Evolutionary conservation across 2,888 invertebrate genomes (phyloP), one percentile per base, ranked within the genome.

Genomic region (Xanthorhoe spadicearia): DNA sequence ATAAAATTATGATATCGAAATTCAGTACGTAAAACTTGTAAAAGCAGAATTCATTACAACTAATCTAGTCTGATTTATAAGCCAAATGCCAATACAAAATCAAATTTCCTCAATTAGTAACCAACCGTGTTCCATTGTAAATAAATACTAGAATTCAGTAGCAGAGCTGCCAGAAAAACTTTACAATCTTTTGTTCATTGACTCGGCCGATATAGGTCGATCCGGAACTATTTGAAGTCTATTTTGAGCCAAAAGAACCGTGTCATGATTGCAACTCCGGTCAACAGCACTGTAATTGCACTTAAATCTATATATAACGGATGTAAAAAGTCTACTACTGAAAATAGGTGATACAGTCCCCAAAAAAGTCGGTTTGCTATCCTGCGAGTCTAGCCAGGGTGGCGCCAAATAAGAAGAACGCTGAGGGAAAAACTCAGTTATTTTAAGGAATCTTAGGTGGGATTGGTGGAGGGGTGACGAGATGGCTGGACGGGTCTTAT

Each of bases 121-220:
- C 46, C 38, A 46, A 10, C 46, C 43, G 43, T 50, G n/a, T 46
- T 55, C 0, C 2, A 38, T n/a, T 6, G n/a, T 13, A 9, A n/a
- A 52, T 67, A 70, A 46, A 61, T 28, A 19, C 55, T 7, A 43
- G 48, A 67, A 55, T 69, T 48, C 49, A 32, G n/a, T 35, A 35
- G 48, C 55, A 63, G 23, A 13, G 10, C 2, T 6, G 51, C 46
- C 43, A 57, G 55, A 70, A 71, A 71, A 68, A 79, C 72, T 78
- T 82, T 77, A 80, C 76, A 76, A 80, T 84, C 81, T 83, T 82
- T 83, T 84, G 81, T 83, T 80, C 83, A 86, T 85, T 83, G 83
- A 82, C 82, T 85, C 80, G 72, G 79, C 83, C 81, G 78, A 88
- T 85, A 79, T 88, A 80, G 88, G 88, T 87, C 86, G 85, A 76